Evolutionary conservation across 2,797 vertebrate species (phyloP).

Genomic region (Enteromius anoplus): DNA sequence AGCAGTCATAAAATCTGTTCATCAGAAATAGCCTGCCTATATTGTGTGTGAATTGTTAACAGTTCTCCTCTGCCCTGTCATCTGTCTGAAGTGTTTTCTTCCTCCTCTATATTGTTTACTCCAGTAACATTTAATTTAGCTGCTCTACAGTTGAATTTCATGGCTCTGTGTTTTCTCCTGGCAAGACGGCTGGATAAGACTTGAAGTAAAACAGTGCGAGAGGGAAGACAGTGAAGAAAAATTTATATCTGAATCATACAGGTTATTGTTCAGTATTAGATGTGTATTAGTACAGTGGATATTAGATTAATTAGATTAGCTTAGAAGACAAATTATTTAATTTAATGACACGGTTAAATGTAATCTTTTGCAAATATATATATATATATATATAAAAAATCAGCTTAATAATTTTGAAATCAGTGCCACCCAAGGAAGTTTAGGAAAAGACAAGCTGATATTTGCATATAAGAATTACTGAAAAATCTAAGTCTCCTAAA

Average conservation of each 20-base stretch:
- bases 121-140: slow-evolving; percentile 68
- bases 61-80: slow-evolving; percentile 5
- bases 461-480: not conserved
- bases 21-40: not conserved
- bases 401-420: not conserved
- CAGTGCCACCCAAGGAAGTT: not conserved
- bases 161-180: slow-evolving; percentile 40
- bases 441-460: not conserved
- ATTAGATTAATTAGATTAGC: not conserved
- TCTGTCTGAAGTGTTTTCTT: slow-evolving; percentile 29
- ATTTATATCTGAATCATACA: not conserved
- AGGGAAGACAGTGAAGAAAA: slow-evolving; percentile 14
- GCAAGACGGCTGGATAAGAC: slow-evolving; percentile 24
- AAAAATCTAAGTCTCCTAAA: not conserved
- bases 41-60: slow-evolving; percentile 15
- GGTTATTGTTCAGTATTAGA: not conserved
- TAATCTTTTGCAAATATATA: not conserved
- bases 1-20: not conserved
- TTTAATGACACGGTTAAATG: not conserved
- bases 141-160: slow-evolving; percentile 56
- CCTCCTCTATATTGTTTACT: slow-evolving; percentile 61
- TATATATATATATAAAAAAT: too few species aligned
- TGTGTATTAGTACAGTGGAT: not conserved
- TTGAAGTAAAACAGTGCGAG: slow-evolving; percentile 14
- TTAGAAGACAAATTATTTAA: not conserved